phyloP scores from a whole-genome alignment of 2,797 vertebrate genomes.

The Argya squamiceps region DNA sequence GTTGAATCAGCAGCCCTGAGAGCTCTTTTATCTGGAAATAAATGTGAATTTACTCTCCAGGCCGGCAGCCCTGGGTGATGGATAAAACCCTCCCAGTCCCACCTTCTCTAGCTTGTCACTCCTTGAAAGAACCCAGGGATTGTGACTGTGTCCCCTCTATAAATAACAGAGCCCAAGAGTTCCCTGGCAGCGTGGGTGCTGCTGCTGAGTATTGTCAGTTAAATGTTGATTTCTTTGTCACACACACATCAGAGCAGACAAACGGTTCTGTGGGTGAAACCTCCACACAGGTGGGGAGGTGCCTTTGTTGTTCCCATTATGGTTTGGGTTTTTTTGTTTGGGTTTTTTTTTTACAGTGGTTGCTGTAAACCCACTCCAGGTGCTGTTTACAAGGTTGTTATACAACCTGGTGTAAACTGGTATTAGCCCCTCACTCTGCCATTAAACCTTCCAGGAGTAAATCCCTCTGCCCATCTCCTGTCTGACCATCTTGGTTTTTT shows the following conservation, averaged over 20 bases:
- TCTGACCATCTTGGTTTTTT: background rate
- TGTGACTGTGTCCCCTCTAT: background rate
- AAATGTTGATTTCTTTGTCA: background rate
- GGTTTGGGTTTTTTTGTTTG: too few species aligned
- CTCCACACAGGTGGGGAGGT: background rate
- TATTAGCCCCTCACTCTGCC: rapidly evolving
- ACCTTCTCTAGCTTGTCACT: background rate
- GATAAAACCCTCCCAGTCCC: background rate
- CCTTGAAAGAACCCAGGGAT: background rate
- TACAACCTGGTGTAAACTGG: background rate
- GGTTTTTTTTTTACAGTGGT: too few species aligned
- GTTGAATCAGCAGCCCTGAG: background rate
- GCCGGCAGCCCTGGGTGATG: background rate
- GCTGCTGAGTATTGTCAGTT: background rate
- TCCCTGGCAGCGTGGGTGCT: background rate
- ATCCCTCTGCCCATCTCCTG: background rate
- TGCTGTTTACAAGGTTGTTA: background rate
- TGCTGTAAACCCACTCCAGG: background rate
- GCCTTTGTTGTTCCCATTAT: background rate
- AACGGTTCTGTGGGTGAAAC: background rate
- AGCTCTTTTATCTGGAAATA: background rate
- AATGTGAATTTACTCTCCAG: background rate
- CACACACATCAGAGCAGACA: background rate
- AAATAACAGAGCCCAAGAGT: background rate
- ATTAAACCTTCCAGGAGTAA: background rate